These are phyloP conservation scores for Cancer borealis DNA, from an alignment of 2,888 invertebrate species.

Conservation along the genomic window DNA sequence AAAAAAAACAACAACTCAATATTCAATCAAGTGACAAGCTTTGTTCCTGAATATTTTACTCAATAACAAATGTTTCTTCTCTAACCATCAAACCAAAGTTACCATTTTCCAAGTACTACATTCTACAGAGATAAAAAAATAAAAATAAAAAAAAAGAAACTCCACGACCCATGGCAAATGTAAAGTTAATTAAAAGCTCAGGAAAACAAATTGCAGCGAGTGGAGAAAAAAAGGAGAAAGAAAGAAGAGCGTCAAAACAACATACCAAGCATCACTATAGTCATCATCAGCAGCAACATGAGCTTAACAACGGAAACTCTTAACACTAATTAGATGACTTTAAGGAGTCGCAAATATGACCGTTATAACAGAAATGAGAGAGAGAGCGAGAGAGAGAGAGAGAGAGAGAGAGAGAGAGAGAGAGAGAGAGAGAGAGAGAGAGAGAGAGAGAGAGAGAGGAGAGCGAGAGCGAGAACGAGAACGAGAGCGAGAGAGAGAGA, in stretches of 20 bases:
- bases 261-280: not conserved
- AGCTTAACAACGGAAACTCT: not conserved
- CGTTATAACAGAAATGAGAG: not conserved
- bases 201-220: not conserved
- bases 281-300: not conserved
- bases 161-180: not conserved
- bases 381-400: not conserved
- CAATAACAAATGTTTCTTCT: not conserved
- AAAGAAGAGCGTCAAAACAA: not conserved
- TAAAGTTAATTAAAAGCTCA: not conserved
- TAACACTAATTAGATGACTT: not conserved
- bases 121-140: not conserved
- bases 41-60: not conserved
- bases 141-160: too few species aligned
- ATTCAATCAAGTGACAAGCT: not conserved
- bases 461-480: too few species aligned
- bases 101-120: not conserved
- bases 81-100: not conserved
- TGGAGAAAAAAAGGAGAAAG: not conserved
- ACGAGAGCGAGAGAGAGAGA: not conserved
- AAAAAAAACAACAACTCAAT: not conserved
- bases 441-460: not conserved
- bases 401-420: not conserved
- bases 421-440: not conserved
- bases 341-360: not conserved